Evolutionary conservation across 2,888 invertebrate species (phyloP).

Genomic region (Scaptomyza parva): DNA sequence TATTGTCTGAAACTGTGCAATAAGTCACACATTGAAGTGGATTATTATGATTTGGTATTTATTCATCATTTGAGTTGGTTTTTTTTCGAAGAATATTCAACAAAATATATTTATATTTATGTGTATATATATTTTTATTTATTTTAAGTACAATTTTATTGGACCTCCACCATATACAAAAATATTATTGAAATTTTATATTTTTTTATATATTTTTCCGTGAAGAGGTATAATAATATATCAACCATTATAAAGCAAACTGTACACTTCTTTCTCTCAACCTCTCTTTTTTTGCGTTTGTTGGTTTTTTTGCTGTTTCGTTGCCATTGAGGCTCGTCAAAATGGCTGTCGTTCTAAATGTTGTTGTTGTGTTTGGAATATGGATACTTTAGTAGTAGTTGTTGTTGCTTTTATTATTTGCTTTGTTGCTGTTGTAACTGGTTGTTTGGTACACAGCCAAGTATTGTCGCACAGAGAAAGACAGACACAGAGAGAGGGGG

Average conservation of each 20-base stretch:
- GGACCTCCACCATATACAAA: too few species aligned
- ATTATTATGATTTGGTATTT: neutral
- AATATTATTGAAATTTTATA: too few species aligned
- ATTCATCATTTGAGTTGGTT: neutral
- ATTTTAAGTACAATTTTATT: too few species aligned
- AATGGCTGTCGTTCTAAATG: conserved; percentile 52
- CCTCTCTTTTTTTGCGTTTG: conserved; percentile 15
- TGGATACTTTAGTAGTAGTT: conserved; percentile 2
- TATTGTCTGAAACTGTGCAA: neutral
- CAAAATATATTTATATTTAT: too few species aligned
- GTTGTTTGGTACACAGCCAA: conserved; percentile 60
- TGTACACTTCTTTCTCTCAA: neutral
- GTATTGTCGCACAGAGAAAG: conserved; percentile 30
- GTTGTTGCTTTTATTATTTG: conserved; percentile 29
- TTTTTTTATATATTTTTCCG: too few species aligned
- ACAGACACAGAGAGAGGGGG: neutral
- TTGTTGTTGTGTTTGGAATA: conserved; percentile 29
- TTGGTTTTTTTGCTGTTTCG: conserved; percentile 33
- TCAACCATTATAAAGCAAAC: too few species aligned
- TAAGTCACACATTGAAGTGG: neutral
- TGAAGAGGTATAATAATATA: too few species aligned
- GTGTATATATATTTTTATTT: neutral
- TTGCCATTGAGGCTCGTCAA: conserved; percentile 61
- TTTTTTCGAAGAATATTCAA: neutral
- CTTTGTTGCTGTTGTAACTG: conserved; percentile 28